Base-by-base conservation (phyloP, 1,140 invertebrate species). In the Parapsyche elsis region DNA sequence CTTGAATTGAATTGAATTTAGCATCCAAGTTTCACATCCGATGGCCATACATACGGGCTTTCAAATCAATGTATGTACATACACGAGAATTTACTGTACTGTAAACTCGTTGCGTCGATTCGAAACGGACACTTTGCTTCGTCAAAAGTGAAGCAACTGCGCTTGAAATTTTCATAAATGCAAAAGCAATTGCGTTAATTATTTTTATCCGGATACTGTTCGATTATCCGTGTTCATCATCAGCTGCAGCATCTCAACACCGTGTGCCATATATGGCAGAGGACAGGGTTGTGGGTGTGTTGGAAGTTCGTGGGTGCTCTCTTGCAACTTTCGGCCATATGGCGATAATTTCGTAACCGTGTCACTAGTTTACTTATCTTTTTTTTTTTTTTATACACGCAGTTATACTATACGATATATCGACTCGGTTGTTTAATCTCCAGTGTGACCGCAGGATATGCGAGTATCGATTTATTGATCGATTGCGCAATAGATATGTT, bases 261-360 rank as follows among this genome's bases (percentile, higher is more conserved):
- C 30, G 30, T 67, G 24, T 30, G n/a, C 64, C 64, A 23, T 67
- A 67, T 67, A 67, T 30, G 64, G 64, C n/a, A 5, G 0, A 9
- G 23, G 64, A 12, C 64, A 23, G 24, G 23, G 64, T 26, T 0
- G 21, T 24, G 64, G 64, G 64, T 67, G 64, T 21, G 64, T 67
- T 53, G 2, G 64, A 23, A 5, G 64, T 67, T 16, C 64, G 64
- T 67, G 64, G 64, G 64, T 67, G 64, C 64, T 14, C 10, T 67
- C 64, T 24, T 23, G 21, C 21, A 26, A 12, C 24, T 30, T 67
- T 67, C 64, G 64, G 24, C 64, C 64, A 67, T 67, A 67, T 67
- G 64, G 64, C 64, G 64, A 67, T 67, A 67, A 67, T 67, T 67
- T 67, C 64, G 64, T 67, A 67, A 67, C 23, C 64, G 64, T 67